phyloP scores from a whole-genome alignment of 1,140 invertebrate species.

The Lepidostoma basale region DNA sequence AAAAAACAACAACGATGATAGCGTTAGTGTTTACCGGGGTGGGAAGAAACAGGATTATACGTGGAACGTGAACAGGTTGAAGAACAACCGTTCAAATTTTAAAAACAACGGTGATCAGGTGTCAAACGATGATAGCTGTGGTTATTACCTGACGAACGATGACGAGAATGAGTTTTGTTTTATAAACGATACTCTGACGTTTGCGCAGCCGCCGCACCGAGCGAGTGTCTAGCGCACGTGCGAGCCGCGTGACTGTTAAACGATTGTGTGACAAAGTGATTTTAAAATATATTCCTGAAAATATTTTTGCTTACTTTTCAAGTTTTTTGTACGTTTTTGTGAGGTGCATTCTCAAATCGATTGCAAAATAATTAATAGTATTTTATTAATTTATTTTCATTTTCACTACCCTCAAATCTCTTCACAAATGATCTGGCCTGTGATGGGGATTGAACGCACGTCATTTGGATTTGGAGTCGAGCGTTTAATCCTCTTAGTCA shows the following conservation, averaged over 20 bases:
- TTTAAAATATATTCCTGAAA: conserved; percentile 21
- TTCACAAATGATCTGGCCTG: too few relatives aligned
- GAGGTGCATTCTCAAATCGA: conserved; percentile 9
- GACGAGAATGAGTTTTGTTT: conserved; percentile 55
- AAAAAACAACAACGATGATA: conserved; percentile 33
- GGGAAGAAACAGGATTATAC: conserved; percentile 34
- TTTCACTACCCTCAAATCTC: too few relatives aligned
- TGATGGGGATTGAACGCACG: too few relatives aligned
- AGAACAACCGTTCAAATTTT: not conserved
- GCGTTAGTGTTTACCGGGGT: conserved; percentile 36
- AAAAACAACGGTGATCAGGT: conserved; percentile 48
- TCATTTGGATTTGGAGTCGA: too few relatives aligned
- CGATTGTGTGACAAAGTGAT: conserved; percentile 12
- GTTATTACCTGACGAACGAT: conserved; percentile 57
- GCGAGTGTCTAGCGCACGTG: conserved; percentile 51
- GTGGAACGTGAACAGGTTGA: conserved; percentile 32
- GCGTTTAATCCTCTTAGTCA: too few relatives aligned
- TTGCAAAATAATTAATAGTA: not conserved
- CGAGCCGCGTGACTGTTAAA: not conserved
- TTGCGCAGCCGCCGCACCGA: conserved; percentile 54
- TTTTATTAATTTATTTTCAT: too few relatives aligned
- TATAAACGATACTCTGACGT: conserved; percentile 57
- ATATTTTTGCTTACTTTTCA: conserved; percentile 19
- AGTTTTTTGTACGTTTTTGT: conserved; percentile 10
- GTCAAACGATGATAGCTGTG: conserved; percentile 58